phyloP scores from a whole-genome alignment of 2,113 vertebrate genomes.

The Megalops atlanticus region DNA sequence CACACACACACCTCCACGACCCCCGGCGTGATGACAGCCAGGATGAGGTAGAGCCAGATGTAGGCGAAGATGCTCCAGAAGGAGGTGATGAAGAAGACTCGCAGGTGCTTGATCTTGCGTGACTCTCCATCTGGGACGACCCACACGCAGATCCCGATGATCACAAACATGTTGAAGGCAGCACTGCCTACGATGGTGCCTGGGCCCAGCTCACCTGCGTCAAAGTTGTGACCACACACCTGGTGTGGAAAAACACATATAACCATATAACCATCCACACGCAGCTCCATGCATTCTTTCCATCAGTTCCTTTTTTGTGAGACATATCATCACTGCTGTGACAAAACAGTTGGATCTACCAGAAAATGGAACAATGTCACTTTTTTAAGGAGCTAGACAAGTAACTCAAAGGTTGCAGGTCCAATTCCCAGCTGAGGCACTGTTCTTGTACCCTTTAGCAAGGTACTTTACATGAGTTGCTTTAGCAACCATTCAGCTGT shows the following conservation, averaged over 20 bases:
- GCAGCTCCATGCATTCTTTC: no score
- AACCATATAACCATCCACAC: not conserved
- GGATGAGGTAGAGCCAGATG: slow-evolving; percentile 93
- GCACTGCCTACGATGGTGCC: slow-evolving; percentile 94
- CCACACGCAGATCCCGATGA: slow-evolving; percentile 86
- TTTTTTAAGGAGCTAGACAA: no score
- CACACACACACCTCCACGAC: slow-evolving; percentile 76
- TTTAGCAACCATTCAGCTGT: no score
- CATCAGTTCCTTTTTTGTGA: no score
- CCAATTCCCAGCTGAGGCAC: no score
- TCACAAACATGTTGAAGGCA: slow-evolving; percentile 97
- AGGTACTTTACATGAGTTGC: no score
- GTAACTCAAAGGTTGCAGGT: no score
- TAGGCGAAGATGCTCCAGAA: slow-evolving; percentile 97
- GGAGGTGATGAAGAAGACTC: slow-evolving; percentile 92
- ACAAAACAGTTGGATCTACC: no score
- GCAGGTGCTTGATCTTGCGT: slow-evolving; percentile 87
- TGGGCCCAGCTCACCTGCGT: slow-evolving; percentile 85
- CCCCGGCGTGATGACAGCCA: slow-evolving; percentile 88
- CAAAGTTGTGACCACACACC: slow-evolving; percentile 90
- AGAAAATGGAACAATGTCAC: no score
- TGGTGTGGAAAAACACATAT: slow-evolving; percentile 32
- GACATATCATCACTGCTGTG: no score
- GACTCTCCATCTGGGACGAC: slow-evolving; percentile 85
- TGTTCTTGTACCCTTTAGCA: no score